Conservation (phyloP, 2,797 vertebrate species). For the Lepidocolaptes lacrymiger region DNA sequence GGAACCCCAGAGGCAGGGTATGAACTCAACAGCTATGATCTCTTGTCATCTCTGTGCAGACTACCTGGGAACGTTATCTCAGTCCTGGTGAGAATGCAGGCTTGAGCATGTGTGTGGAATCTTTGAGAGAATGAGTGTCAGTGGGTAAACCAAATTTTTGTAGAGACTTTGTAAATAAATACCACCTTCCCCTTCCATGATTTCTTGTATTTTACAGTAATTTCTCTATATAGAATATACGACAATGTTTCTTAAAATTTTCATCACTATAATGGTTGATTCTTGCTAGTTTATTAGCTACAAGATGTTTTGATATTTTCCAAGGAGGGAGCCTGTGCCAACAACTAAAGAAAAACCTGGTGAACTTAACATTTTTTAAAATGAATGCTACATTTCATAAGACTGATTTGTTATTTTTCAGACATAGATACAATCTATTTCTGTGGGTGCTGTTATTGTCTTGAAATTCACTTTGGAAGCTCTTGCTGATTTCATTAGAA, state of each 20-base stretch:
- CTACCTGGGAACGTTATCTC: neutral
- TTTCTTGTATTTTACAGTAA: neutral
- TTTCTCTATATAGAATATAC: neutral
- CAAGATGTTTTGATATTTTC: neutral
- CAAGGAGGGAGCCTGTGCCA: neutral
- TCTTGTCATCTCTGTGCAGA: neutral
- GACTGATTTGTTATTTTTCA: neutral
- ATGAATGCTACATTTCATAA: neutral
- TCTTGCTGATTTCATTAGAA: neutral
- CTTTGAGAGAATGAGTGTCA: neutral
- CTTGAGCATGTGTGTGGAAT: neutral
- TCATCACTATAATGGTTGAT: neutral
- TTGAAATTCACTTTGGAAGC: neutral
- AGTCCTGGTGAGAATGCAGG: neutral
- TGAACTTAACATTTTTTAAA: neutral
- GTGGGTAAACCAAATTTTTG: neutral
- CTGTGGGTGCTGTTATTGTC: neutral
- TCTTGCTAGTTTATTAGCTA: neutral
- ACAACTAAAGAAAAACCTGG: neutral
- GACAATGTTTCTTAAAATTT: neutral
- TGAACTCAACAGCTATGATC: rapidly evolving
- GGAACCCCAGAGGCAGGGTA: neutral
- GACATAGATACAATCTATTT: neutral
- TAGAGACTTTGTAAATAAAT: neutral
- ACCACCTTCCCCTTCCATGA: neutral